These are phyloP conservation scores for Nyctibius grandis DNA, from an alignment of 2,797 vertebrate genomes.

Conservation along the genomic window DNA sequence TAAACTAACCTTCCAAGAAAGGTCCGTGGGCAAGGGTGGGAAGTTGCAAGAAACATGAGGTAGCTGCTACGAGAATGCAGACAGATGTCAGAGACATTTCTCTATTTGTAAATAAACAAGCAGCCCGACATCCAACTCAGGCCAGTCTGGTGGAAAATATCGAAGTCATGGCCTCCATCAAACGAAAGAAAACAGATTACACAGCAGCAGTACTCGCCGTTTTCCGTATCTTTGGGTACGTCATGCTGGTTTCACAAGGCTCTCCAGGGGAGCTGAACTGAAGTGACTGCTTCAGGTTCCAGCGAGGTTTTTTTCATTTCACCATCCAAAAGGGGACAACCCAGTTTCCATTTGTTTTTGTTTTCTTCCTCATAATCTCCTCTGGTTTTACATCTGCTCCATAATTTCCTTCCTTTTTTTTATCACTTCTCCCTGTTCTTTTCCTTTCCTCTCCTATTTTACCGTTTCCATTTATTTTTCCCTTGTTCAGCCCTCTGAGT, in stretches of 20 bases:
- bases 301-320: neutral
- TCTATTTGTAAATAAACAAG: slow-evolving; percentile 63
- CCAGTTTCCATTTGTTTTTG: neutral
- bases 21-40: slow-evolving; percentile 24
- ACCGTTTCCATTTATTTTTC: neutral
- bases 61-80: slow-evolving; percentile 38
- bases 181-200: slow-evolving; percentile 14
- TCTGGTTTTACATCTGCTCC: neutral
- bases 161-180: slow-evolving; percentile 2
- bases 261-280: neutral
- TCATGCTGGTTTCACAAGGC: fast-evolving
- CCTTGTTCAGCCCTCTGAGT: neutral
- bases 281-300: neutral
- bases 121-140: neutral
- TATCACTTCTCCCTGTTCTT: too few species aligned
- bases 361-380: neutral
- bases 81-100: slow-evolving; percentile 51
- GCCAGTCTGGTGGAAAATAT: slow-evolving; percentile 56
- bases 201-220: neutral
- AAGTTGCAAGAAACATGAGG: slow-evolving; percentile 51
- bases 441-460: neutral
- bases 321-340: neutral
- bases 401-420: neutral
- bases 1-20: slow-evolving; percentile 18
- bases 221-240: neutral